Conservation (phyloP, 2,113 vertebrate species). For the Calcarius ornatus region DNA sequence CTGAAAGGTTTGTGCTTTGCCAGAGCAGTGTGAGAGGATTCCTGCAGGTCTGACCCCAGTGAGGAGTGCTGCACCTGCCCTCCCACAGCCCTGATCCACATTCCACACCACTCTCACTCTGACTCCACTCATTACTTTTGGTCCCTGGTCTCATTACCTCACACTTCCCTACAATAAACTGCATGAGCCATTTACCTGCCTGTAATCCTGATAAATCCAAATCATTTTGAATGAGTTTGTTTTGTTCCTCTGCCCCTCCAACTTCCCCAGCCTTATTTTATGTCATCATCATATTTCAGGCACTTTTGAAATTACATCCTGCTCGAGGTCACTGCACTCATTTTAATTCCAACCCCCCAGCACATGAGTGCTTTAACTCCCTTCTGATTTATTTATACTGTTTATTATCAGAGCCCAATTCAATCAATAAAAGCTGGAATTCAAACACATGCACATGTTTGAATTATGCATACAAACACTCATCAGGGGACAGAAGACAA, state of each 20-base stretch:
- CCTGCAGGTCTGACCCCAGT: neutral
- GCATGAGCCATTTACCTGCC: neutral
- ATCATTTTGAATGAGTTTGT: neutral
- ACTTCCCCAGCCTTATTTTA: neutral
- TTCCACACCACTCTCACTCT: neutral
- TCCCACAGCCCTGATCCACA: neutral
- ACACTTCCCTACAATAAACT: neutral
- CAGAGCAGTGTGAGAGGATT: neutral
- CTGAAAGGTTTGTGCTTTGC: neutral
- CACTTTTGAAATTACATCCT: constrained; percentile 3
- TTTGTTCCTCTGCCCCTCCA: neutral
- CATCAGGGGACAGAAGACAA: neutral
- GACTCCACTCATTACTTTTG: neutral
- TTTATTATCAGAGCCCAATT: constrained; percentile 19
- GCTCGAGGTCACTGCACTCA: neutral
- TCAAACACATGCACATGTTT: neutral
- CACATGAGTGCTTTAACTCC: neutral
- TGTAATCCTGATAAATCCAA: neutral
- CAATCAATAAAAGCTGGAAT: constrained; percentile 13
- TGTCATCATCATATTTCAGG: constrained; percentile 5
- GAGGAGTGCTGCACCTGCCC: neutral
- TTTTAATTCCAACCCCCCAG: neutral
- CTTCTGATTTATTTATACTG: constrained; percentile 26
- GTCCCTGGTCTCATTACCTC: neutral
- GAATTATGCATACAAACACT: neutral